These are phyloP conservation scores for Loris lydekkerianus DNA, from an alignment of 2,797 vertebrate genomes.

Conservation along the genomic window DNA sequence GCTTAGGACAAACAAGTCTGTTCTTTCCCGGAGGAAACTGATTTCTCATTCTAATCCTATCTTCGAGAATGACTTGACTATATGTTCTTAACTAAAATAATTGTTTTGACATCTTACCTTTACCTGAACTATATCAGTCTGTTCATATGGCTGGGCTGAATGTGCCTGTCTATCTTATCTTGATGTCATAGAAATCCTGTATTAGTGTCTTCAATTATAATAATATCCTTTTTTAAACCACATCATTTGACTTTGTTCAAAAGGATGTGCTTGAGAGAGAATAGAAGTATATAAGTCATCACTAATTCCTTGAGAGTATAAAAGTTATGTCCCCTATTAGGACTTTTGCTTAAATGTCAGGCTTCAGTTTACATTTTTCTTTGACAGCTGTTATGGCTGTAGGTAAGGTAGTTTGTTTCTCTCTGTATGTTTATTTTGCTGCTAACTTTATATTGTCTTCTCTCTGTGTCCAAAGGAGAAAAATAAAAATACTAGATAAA, in stretches of 20 bases:
- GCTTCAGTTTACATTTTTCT: constrained; percentile 21
- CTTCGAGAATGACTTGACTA: neutral
- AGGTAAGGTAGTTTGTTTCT: neutral
- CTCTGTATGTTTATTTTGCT: neutral
- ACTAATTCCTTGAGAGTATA: neutral
- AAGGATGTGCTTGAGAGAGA: constrained; percentile 6
- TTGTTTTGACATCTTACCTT: neutral
- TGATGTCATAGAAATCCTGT: neutral
- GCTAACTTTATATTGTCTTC: constrained; percentile 1
- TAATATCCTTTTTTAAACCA: neutral
- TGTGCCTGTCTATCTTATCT: neutral
- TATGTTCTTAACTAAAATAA: neutral
- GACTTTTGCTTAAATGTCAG: neutral
- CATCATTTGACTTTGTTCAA: constrained; percentile 6
- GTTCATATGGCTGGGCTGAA: neutral
- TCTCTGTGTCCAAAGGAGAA: neutral
- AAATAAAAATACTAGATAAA: neutral
- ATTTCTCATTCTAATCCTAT: neutral
- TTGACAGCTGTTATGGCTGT: neutral
- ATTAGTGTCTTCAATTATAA: neutral
- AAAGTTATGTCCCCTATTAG: neutral
- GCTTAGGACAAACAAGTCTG: neutral
- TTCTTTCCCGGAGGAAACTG: neutral
- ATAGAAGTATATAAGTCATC: neutral
- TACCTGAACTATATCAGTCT: neutral